Percentiles rank a stretch among this genome's conserved stretches.
Conservation (phyloP, 2,888 invertebrate genomes). For the Oeneis ivallda region DNA sequence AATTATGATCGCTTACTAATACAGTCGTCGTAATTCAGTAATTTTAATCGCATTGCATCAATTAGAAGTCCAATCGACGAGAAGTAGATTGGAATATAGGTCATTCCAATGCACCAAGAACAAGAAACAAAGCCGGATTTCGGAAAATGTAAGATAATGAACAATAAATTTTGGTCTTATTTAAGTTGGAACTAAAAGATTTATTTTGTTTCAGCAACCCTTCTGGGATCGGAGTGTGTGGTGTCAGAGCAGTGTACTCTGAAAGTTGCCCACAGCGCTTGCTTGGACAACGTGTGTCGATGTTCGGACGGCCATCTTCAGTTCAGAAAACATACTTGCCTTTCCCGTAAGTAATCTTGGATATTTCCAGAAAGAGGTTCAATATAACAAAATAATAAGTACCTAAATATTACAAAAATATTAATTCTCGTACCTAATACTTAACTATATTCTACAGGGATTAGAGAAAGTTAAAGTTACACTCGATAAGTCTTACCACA, state of each 20-base stretch:
- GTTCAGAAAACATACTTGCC: slow-evolving; percentile 94
- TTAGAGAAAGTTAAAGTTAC: neutral
- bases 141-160: no score
- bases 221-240: slow-evolving; percentile 91
- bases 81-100: no score
- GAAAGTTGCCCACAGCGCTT: slow-evolving; percentile 94
- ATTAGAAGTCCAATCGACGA: neutral
- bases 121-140: no score
- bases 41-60: neutral
- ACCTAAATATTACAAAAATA: no score
- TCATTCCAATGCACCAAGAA: no score
- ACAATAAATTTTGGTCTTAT: no score
- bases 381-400: no score
- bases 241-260: slow-evolving; percentile 92
- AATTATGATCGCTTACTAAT: no score
- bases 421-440: no score
- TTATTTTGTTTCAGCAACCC: slow-evolving; percentile 84
- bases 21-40: no score
- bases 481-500: no score
- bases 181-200: neutral
- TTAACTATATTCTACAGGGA: no score
- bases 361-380: neutral
- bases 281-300: slow-evolving; percentile 90
- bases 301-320: slow-evolving; percentile 93
- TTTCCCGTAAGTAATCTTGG: slow-evolving; percentile 89